Evolutionary conservation across 2,888 invertebrate species (phyloP), one percentile per base, ranked within the genome.

Genomic region (Calameuta pallipes): DNA sequence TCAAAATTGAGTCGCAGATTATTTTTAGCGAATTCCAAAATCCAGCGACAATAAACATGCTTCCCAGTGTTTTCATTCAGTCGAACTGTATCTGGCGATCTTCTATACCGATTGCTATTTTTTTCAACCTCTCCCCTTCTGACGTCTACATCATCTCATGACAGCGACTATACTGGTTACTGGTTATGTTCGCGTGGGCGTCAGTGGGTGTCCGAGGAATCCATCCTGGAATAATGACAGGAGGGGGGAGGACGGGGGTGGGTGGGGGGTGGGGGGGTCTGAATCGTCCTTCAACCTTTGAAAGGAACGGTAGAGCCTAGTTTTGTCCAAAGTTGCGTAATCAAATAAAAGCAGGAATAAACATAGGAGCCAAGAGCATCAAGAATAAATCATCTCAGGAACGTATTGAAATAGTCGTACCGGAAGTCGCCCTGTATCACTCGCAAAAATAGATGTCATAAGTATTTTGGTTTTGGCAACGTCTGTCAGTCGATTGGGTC

Each of bases 401-500:
- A 73, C 77, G 81, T 77, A 76, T 80, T 76, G 79, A 80, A 81
- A 81, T 80, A 81, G 78, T 78, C 76, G 78, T 74, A 77, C 73
- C 73, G 77, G 69, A 74, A 68, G 75, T 75, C 69, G 78, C 75
- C 75, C 75, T 80, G 80, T 82, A 81, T 83, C 83, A 82, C 75
- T 79, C 74, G 75, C 80, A 36, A 81, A 82, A 83, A 82, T 83
- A 83, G 83, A 83, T 78, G 81, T 82, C 80, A 80, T 81, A 78
- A 80, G 80, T 78, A 80, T 80, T 83, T 81, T 71, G 1, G 93
- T 93, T 81, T 91, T 92, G 30, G 92, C 93, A 77, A 93, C 92
- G 77, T 23, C 56, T 56, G 56, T 56, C 2, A 23, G 56, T 56
- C 23, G 15, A 56, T 23, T 23, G 56, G 23, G 23, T 2, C 0